Evolutionary conservation across 2,888 invertebrate species (phyloP), one percentile per base, ranked within the genome.

Genomic region (Epirrhoe alternata): DNA sequence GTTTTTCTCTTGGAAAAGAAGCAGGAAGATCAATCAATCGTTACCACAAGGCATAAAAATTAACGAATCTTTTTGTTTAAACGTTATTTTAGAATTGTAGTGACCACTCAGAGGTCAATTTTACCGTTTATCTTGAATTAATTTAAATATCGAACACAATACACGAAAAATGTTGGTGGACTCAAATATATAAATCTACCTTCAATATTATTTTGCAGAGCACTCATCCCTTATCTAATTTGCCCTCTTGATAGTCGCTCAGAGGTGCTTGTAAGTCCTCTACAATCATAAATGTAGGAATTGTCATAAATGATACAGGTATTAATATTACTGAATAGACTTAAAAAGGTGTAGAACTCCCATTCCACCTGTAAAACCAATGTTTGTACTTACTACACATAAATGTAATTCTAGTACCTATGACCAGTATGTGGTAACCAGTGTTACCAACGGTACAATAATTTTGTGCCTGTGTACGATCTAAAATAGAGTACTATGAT

Each of bases 201-300:
- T 69, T 61, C 69, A 66, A 54, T 56, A 31, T 24, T 14, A 63
- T 53, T 17, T 49, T 35, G 1, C 31, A 5, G 12, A 61, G 16
- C 35, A 55, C 47, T 57, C 30, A 24, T 61, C 67, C 70, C 61
- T 74, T 76, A 76, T 78, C 75, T 56, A 62, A 38, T 69, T 70
- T 77, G 75, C 71, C 71, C 75, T 74, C 69, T 74, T 70, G 71
- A 64, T 70, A 61, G 60, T 50, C 10, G 5, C 45, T 49, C 6
- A 10, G 35, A 16, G 33, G 49, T 47, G 35, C 38, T 24, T 59
- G 14, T 51, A 6, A 50, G 49, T 51, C 16, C 38, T 35, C 31
- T 51, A 45, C n/a, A 35, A 10, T 38, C 38, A 38, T 38, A 38
- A 8, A 10, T 38, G 51, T 42, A 52, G 31, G n/a, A 16, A 45